phyloP scores from a whole-genome alignment of 1,140 invertebrate species.

The Batillaria attramentaria region DNA sequence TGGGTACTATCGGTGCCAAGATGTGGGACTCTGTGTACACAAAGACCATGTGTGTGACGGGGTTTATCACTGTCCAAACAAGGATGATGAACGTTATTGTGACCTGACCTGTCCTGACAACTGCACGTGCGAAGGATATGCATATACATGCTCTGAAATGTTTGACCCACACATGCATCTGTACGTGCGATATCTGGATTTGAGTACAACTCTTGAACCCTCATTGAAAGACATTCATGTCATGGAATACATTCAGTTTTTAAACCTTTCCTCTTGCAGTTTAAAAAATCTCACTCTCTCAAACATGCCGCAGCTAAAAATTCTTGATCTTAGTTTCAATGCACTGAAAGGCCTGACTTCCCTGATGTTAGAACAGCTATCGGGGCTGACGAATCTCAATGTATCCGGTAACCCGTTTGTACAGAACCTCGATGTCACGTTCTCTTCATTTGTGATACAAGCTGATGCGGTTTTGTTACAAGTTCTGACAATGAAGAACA shows the following conservation, averaged over 20 bases:
- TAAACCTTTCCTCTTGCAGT: conserved; percentile 24
- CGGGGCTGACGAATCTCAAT: conserved; percentile 21
- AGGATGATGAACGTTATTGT: conserved; percentile 35
- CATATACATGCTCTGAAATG: conserved; percentile 11
- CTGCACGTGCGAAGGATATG: conserved; percentile 31
- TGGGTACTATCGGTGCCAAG: conserved; percentile 24
- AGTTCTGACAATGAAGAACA: conserved; percentile 30
- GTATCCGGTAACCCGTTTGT: conserved; percentile 33
- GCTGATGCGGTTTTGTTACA: conserved; percentile 30
- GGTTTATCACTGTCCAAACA: conserved; percentile 30
- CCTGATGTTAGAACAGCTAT: not conserved
- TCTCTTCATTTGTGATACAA: conserved; percentile 10
- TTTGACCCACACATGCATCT: not conserved
- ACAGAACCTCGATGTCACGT: conserved; percentile 28
- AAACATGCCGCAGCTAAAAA: conserved; percentile 9
- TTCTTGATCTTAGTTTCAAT: conserved; percentile 29
- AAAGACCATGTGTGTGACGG: conserved; percentile 27
- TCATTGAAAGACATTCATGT: not conserved
- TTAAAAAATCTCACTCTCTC: not conserved
- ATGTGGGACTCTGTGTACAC: conserved; percentile 16
- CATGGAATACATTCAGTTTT: not conserved
- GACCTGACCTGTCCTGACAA: conserved; percentile 19
- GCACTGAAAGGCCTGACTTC: not conserved
- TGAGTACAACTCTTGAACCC: not conserved
- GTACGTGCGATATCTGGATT: conserved; percentile 17